Evolutionary conservation across 1,140 invertebrate species (phyloP).

Genomic region (Trichoplusia ni): DNA sequence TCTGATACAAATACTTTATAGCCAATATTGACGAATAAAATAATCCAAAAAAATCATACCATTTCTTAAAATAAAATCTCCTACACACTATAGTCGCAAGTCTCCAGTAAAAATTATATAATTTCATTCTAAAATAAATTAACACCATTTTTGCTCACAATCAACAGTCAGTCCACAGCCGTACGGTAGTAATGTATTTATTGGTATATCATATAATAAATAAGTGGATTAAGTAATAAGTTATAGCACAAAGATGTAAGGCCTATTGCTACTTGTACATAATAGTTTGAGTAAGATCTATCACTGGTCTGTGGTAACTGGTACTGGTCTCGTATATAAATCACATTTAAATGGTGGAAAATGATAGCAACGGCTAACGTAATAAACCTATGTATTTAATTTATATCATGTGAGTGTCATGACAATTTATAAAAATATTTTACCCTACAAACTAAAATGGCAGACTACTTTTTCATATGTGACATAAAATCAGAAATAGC

Average conservation of each 20-base stretch:
- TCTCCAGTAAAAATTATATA: slow-evolving; percentile 13
- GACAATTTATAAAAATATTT: background rate
- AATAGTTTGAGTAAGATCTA: background rate
- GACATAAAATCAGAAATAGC: background rate
- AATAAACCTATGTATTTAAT: background rate
- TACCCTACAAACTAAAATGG: slow-evolving; percentile 15
- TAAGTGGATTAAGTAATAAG: background rate
- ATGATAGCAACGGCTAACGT: background rate
- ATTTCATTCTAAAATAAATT: slow-evolving; percentile 7
- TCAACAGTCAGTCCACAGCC: slow-evolving; percentile 23
- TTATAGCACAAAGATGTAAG: background rate
- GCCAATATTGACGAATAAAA: background rate
- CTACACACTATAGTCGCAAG: background rate
- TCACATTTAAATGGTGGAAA: background rate
- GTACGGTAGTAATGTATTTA: background rate
- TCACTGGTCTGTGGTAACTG: slow-evolving; percentile 10
- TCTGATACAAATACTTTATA: background rate
- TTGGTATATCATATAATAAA: no score
- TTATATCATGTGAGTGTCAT: slow-evolving; percentile 5
- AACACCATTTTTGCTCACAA: slow-evolving; percentile 16
- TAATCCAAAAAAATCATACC: background rate
- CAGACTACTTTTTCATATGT: background rate
- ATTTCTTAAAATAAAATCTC: slow-evolving; percentile 14
- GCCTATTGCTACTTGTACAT: background rate
- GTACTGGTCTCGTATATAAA: background rate